Conservation (phyloP, 2,888 invertebrate species). For the Gryllus longicercus region DNA sequence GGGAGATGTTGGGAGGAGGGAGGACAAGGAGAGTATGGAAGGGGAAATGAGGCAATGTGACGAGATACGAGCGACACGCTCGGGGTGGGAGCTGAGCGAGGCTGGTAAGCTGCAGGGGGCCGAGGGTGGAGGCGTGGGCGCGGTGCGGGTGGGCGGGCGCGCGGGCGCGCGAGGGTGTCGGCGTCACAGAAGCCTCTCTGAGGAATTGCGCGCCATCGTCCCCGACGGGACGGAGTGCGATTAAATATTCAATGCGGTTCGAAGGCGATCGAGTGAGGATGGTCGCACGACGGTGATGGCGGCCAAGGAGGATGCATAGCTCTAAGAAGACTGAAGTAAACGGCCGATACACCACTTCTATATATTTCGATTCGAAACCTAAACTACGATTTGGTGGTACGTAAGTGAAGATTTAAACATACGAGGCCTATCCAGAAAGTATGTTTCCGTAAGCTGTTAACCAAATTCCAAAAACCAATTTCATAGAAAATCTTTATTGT, state of each 20-base stretch:
- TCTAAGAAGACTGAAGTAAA: no score
- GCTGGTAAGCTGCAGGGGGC: neutral
- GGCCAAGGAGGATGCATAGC: no score
- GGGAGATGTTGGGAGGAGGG: no score
- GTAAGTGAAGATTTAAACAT: no score
- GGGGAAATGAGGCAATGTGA: neutral
- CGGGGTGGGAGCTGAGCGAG: neutral
- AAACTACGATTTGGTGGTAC: no score
- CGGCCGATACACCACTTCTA: no score
- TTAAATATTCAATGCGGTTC: neutral
- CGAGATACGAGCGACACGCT: neutral
- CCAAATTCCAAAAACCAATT: no score
- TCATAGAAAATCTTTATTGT: no score
- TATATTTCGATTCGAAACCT: no score
- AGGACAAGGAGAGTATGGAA: no score
- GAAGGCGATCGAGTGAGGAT: neutral
- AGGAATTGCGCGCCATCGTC: slow-evolving; percentile 7
- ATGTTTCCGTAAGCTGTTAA: no score
- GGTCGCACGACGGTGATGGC: neutral
- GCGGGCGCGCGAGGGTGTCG: neutral
- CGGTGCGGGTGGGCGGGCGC: neutral
- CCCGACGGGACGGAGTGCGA: neutral
- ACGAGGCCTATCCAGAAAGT: no score
- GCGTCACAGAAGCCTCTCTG: neutral
- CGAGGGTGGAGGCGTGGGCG: neutral